A percentile compares a stretch with the other conserved stretches of the same genome.
These are phyloP conservation scores for Hydraecia micacea DNA, from an alignment of 2,888 invertebrate genomes.

Conservation along the genomic window DNA sequence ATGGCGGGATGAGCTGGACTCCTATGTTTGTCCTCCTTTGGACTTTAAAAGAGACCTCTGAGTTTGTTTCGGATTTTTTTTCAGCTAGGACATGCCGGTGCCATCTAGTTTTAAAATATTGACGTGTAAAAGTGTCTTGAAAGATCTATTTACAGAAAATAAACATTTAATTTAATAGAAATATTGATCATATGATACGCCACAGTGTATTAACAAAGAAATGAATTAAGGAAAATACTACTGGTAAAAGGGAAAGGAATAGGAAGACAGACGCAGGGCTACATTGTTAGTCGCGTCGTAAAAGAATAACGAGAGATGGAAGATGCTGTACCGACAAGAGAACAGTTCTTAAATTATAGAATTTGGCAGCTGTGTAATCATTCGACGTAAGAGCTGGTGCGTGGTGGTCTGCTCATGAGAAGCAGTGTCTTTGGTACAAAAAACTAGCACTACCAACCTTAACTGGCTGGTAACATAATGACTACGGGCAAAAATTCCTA, in stretches of 20 bases:
- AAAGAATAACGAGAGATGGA: not conserved
- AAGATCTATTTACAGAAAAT: too few relatives aligned
- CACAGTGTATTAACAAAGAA: not conserved
- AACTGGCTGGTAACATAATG: not conserved
- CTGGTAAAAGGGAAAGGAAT: not conserved
- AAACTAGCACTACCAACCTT: not conserved
- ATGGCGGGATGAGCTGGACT: too few relatives aligned
- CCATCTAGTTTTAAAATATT: too few relatives aligned
- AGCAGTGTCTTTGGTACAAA: not conserved
- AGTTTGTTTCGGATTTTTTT: too few relatives aligned
- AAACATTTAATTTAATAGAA: too few relatives aligned
- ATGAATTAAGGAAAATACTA: not conserved
- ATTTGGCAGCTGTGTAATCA: not conserved
- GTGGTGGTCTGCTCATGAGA: not conserved
- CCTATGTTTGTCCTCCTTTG: too few relatives aligned
- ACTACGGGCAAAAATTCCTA: not conserved
- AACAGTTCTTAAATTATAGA: not conserved
- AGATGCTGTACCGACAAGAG: not conserved
- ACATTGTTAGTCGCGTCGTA: not conserved
- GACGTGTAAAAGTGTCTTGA: too few relatives aligned
- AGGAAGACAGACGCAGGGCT: not conserved
- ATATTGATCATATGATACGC: too few relatives aligned
- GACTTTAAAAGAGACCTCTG: too few relatives aligned
- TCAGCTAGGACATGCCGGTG: too few relatives aligned
- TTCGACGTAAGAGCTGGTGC: not conserved